Evolutionary conservation across 2,113 vertebrate species (phyloP), one percentile per base, ranked within the genome.

Genomic region (Microcebus lehilahytsara): DNA sequence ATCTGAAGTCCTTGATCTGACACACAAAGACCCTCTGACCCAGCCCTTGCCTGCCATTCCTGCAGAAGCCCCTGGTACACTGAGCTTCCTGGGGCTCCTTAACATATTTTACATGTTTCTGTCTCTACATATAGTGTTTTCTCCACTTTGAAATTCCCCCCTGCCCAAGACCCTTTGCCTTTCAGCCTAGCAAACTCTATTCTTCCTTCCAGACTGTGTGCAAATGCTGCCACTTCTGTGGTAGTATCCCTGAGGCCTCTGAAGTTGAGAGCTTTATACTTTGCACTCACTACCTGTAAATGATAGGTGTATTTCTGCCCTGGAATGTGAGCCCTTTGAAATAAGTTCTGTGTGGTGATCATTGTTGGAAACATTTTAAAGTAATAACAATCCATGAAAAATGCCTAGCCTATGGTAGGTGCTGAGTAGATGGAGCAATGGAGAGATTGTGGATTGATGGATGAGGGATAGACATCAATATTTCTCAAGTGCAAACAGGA

Each of bases 401-500:
- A n/a, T 80, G 32, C n/a, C 62, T 83, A 58, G 46, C n/a, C 42
- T 86, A 1, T 37, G 19, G 16, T 95, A 69, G 51, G 11, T 71
- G 46, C 77, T 74, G 53, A 79, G 25, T 91, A 34, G 30, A 66
- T 74, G 20, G 40, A 88, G 62, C 69, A 81, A 64, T 84, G 37
- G n/a, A 53, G 34, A 71, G 8, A 72, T n/a, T 75, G 42, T 93
- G 40, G 23, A 60, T 30, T 19, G 40, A 92, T 86, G 42, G 58
- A 20, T 60, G 22, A 91, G 71, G n/a, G 32, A 51, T 77, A 86
- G 34, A 72, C 30, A 60, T 71, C 30, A 91, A 20, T 85, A 72
- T 93, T 97, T 96, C 85, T 91, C 77, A 77, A 74, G 58, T 72
- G 10, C 20, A 93, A n/a, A 64, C 69, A 71, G 53, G 13, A 72